These are phyloP conservation scores for Nomada hirtipes DNA, from an alignment of 2,888 invertebrate species.

Conservation along the genomic window DNA sequence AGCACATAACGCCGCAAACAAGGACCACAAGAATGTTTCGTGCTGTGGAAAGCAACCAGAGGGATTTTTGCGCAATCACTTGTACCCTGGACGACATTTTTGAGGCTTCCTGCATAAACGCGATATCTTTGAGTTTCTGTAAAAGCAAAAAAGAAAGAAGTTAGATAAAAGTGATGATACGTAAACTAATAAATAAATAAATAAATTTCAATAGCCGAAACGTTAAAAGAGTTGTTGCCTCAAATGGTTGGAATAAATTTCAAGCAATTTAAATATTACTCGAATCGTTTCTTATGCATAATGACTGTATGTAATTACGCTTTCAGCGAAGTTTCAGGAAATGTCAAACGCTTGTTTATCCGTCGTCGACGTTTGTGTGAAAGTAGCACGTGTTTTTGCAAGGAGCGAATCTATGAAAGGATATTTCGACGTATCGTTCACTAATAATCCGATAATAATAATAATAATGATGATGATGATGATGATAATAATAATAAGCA, in stretches of 20 bases:
- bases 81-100: conserved; percentile 84
- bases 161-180: neutral
- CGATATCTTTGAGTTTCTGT: conserved; percentile 90
- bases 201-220: neutral
- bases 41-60: conserved; percentile 91
- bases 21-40: conserved; percentile 92
- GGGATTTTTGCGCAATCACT: conserved; percentile 85
- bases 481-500: neutral
- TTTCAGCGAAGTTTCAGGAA: neutral
- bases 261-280: neutral
- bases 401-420: conserved; percentile 3
- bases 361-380: neutral
- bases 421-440: conserved; percentile 3
- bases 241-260: neutral
- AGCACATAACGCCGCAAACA: conserved; percentile 88
- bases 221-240: too few relatives aligned
- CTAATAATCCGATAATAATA: too few relatives aligned
- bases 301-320: neutral
- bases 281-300: neutral
- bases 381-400: conserved; percentile 1
- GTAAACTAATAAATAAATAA: neutral
- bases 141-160: conserved; percentile 71
- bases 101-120: conserved; percentile 83
- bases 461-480: too few relatives aligned
- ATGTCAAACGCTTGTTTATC: conserved; percentile 9